Evolutionary conservation across 35 echinoderm and acorn worm species (phyloP), one percentile per base, ranked within the genome.

Genomic region (Chiridota heheva): DNA sequence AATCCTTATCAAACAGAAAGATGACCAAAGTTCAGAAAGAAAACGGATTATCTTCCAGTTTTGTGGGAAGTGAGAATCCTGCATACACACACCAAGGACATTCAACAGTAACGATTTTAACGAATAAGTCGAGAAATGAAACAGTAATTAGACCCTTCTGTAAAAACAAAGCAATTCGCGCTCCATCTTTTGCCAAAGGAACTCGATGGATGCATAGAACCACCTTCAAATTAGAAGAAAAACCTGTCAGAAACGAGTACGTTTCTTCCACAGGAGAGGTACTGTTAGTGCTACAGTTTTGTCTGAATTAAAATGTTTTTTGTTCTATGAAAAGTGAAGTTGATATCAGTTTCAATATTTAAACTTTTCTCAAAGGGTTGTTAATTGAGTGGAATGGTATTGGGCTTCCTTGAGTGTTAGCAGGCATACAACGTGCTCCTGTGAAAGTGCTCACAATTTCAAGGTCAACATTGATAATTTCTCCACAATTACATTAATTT

Each of bases 121-220:
- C 95, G 76, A 98, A 98, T 58, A 18, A 68, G 31, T 88, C 95
- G 27, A 87, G 61, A 60, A 91, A 91, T 47, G 84, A 91, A 35
- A 91, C 95, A 20, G 85, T 98, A 1, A 88, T 98, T 26, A 91
- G 69, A 18, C 95, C 89, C 0, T 81, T 81, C 42, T 51, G 62
- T 13, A 62, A 82, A 57, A 55, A 81, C 48, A 85, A 40, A 82
- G 44, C 80, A 15, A 24, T 66, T 6, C 70, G 40, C 1, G 79
- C 89, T 41, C 80, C 70, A 5, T 91, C 88, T 36, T 40, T 87
- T 13, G 8, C 44, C 8, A 91, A 80, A 75, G 89, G 89, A 56
- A 98, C 89, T 43, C 71, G 95, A 67, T 91, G 88, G 88, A 91
- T 98, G 95, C 95, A 98, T 57, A 79, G 95, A 44, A 88, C 89